phyloP scores from a whole-genome alignment of 2,797 vertebrate genomes.

The Eurystomus glaucurus region DNA sequence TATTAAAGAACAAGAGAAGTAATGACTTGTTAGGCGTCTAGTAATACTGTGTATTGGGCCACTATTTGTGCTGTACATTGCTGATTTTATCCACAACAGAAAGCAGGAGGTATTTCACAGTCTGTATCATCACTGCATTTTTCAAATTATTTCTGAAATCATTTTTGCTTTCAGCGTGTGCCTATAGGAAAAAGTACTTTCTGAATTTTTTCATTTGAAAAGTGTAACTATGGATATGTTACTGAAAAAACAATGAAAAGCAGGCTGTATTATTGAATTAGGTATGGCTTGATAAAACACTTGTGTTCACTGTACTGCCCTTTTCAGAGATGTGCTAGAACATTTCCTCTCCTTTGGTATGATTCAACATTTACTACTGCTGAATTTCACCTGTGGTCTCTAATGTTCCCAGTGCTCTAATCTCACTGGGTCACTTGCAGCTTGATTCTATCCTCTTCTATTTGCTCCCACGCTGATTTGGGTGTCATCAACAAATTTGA shows the following conservation, averaged over 20 bases:
- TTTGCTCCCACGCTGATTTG: background rate
- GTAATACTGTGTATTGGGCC: background rate
- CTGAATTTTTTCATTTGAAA: background rate
- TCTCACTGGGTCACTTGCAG: background rate
- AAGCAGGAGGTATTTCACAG: background rate
- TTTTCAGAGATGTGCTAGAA: background rate
- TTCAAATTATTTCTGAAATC: background rate
- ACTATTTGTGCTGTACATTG: background rate
- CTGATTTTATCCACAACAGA: background rate
- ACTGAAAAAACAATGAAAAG: background rate
- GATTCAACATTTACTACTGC: background rate
- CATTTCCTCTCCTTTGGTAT: background rate
- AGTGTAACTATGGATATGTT: background rate
- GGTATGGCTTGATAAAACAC: background rate
- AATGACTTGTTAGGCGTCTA: background rate
- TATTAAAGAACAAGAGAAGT: background rate
- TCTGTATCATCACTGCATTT: background rate
- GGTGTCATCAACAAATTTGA: background rate
- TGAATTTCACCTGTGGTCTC: background rate
- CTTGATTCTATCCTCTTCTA: background rate
- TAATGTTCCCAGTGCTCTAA: rapidly evolving
- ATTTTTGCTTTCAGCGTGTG: background rate
- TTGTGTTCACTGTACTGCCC: background rate
- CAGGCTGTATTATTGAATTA: background rate
- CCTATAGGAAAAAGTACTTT: background rate